These are phyloP conservation scores for Polypterus bichir DNA, from an alignment of 2,113 vertebrate species.

Conservation along the genomic window DNA sequence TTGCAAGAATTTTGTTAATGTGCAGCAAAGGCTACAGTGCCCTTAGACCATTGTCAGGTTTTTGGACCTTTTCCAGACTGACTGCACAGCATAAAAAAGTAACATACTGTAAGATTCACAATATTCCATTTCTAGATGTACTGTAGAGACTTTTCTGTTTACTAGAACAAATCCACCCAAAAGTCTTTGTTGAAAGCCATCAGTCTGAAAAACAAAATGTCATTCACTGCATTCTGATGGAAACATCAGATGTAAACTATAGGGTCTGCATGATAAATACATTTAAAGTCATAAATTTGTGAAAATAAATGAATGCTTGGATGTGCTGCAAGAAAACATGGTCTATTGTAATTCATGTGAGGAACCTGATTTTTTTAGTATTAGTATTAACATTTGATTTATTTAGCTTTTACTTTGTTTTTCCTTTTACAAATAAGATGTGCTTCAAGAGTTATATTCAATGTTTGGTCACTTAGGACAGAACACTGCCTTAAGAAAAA, in stretches of 20 bases:
- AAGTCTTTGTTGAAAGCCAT: background rate
- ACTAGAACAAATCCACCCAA: slow-evolving; percentile 6
- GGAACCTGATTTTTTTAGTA: background rate
- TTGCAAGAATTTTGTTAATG: background rate
- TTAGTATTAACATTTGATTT: too few species aligned
- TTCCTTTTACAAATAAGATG: too few species aligned
- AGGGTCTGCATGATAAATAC: background rate
- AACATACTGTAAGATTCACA: too few species aligned
- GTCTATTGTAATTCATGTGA: background rate
- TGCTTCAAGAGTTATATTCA: too few species aligned
- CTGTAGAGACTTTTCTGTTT: slow-evolving; percentile 2
- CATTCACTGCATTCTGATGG: background rate
- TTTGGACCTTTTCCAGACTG: slow-evolving; percentile 5
- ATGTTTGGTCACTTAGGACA: too few species aligned
- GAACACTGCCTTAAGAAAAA: too few species aligned
- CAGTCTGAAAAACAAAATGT: background rate
- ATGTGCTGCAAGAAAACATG: background rate
- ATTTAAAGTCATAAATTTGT: background rate
- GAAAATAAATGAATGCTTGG: background rate
- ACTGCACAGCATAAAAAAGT: slow-evolving; percentile 4
- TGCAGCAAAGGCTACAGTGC: background rate
- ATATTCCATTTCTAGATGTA: slow-evolving; percentile 3
- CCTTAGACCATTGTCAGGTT: background rate
- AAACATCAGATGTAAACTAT: background rate
- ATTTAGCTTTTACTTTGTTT: too few species aligned